These are phyloP conservation scores for Periophthalmus magnuspinnatus DNA, from an alignment of 2,797 vertebrate genomes.

Conservation along the genomic window DNA sequence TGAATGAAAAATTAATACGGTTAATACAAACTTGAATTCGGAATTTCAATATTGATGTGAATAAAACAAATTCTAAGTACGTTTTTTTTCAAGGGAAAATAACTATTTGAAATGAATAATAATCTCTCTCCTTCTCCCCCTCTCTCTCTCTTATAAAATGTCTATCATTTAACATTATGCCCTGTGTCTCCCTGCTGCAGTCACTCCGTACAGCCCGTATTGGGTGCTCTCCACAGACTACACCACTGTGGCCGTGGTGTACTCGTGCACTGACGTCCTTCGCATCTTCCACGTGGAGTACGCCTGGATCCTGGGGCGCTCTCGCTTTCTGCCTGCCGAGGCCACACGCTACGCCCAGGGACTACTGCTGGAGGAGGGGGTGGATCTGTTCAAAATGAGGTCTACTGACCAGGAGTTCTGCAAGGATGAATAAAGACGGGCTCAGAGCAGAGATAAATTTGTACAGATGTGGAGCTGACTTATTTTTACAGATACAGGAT, in stretches of 20 bases:
- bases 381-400: conserved; percentile 68
- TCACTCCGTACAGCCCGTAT: conserved; percentile 75
- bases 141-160: no score
- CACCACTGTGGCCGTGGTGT: conserved; percentile 63
- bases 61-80: no score
- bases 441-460: background rate
- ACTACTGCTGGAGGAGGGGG: conserved; percentile 58
- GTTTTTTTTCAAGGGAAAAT: no score
- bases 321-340: conserved; percentile 52
- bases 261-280: conserved; percentile 76
- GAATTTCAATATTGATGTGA: no score
- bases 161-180: no score
- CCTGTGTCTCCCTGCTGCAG: conserved; percentile 37
- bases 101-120: no score
- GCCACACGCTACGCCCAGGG: conserved; percentile 57
- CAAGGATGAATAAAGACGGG: conserved; percentile 26
- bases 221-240: conserved; percentile 80
- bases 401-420: conserved; percentile 72
- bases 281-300: conserved; percentile 71
- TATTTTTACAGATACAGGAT: no score
- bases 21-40: no score
- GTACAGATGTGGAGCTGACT: no score
- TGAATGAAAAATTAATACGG: no score
- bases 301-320: conserved; percentile 77
- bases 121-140: no score